Percentiles rank a stretch among this genome's conserved stretches.
These are phyloP conservation scores for Sparidentex hasta DNA, from an alignment of 2,797 vertebrate species.

Conservation along the genomic window DNA sequence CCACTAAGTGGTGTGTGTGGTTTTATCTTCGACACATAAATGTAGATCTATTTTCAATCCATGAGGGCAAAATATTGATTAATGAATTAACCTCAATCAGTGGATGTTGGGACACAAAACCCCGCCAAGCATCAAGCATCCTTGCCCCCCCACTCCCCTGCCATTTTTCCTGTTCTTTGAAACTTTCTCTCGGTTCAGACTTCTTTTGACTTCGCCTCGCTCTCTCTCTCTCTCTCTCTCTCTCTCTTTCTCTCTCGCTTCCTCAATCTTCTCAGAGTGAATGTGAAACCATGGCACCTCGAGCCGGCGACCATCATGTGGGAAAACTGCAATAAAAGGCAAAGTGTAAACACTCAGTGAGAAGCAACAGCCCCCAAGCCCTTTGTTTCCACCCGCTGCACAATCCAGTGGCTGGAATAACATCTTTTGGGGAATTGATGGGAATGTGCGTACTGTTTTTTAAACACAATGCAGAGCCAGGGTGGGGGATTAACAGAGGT, in stretches of 20 bases:
- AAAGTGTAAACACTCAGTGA: constrained; percentile 18
- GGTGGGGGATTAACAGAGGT: constrained; percentile 6
- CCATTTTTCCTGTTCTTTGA: background rate
- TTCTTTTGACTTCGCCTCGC: background rate
- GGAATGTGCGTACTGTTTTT: constrained; percentile 55
- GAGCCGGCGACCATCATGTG: constrained; percentile 27
- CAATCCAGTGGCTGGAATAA: constrained; percentile 50
- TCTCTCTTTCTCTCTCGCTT: background rate
- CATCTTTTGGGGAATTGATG: constrained; percentile 52
- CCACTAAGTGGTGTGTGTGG: background rate
- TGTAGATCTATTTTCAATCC: no score
- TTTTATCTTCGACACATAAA: background rate
- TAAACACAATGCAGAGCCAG: constrained; percentile 43
- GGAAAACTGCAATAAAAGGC: constrained; percentile 28
- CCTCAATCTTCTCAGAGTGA: constrained; percentile 1
- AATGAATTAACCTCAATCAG: background rate
- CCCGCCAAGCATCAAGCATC: background rate
- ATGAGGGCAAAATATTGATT: background rate
- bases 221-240: no score
- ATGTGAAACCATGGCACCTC: constrained; percentile 8
- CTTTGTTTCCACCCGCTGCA: constrained; percentile 33
- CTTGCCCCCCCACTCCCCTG: background rate
- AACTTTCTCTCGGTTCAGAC: background rate
- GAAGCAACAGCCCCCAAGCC: constrained; percentile 15
- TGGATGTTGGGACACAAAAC: background rate